Base-by-base conservation (phyloP, 2,888 invertebrate species). In the Ypsolopha sequella region DNA sequence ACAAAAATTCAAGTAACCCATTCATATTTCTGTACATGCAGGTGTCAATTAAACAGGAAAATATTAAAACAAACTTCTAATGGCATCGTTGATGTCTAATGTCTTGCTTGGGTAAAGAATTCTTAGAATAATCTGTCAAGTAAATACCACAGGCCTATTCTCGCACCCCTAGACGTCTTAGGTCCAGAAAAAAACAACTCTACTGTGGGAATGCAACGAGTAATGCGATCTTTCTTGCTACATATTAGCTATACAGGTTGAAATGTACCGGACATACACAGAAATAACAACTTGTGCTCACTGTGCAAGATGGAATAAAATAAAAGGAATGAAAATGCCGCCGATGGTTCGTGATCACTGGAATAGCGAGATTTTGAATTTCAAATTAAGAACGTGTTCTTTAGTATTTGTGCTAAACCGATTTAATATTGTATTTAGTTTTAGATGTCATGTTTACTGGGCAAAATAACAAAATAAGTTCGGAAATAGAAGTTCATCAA, bases 191-290 rank as follows among this genome's bases (percentile, higher is more conserved):
- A 77, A 82, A 81, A 68, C 36, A 8, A n/a, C 56, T 64, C 56
- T 60, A 62, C 71, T 77, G 79, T 80, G 82, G 76, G 82, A 84
- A 82, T 82, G 73, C 65, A 66, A 66, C 68, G 57, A 58, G 76
- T 68, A 76, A 75, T 76, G 72, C 69, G 66, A 73, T 66, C 73
- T 80, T 81, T 80, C 4, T 82, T 80, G 70, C 74, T 64, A 57
- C 60, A 58, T 61, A 69, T 68, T 68, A 73, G 63, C 68, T 43
- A 51, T 36, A 51, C 36, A n/a, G 38, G 50, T 56, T 58, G 56
- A 63, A 66, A 66, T 60, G 64, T 59, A 63, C 58, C 57, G 56
- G 59, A 62, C 61, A 61, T 61, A 60, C 52, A 56, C 62, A 62
- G 56, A 61, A 64, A 62, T 60, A 60, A 53, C 48, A 39, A 24